Evolutionary conservation across 1,140 invertebrate genomes (phyloP).

Genomic region (Zaprionus capensis): DNA sequence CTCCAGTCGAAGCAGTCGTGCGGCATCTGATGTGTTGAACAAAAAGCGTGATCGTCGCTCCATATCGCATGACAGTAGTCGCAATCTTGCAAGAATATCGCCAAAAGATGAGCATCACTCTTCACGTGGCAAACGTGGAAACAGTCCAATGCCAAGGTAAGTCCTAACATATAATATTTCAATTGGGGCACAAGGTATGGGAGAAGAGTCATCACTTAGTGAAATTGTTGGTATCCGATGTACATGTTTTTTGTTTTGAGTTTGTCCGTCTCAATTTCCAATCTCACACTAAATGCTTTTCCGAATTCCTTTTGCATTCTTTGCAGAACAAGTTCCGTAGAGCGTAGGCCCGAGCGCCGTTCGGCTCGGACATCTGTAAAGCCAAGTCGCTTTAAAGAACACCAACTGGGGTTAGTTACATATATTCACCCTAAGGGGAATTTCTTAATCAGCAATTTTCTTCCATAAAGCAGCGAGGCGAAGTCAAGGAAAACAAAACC

Average conservation of each 20-base stretch:
- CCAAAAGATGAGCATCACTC: background rate
- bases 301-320: background rate
- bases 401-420: slow-evolving; percentile 48
- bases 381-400: slow-evolving; percentile 44
- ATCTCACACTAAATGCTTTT: background rate
- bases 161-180: background rate
- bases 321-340: slow-evolving; percentile 39
- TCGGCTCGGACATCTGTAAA: slow-evolving; percentile 44
- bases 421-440: fast-evolving
- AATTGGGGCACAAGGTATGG: background rate
- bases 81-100: background rate
- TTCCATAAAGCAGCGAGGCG: background rate
- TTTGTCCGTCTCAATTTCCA: background rate
- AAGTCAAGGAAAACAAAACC: background rate
- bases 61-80: slow-evolving; percentile 41
- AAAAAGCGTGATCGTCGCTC: slow-evolving; percentile 51
- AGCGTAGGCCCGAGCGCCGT: slow-evolving; percentile 39
- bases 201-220: background rate
- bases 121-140: background rate
- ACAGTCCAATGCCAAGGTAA: background rate
- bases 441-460: background rate
- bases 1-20: background rate
- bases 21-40: background rate
- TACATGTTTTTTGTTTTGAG: background rate
- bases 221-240: background rate